These are phyloP conservation scores for Sylvilagus bachmani DNA, from an alignment of 2,113 vertebrate genomes.

Conservation along the genomic window DNA sequence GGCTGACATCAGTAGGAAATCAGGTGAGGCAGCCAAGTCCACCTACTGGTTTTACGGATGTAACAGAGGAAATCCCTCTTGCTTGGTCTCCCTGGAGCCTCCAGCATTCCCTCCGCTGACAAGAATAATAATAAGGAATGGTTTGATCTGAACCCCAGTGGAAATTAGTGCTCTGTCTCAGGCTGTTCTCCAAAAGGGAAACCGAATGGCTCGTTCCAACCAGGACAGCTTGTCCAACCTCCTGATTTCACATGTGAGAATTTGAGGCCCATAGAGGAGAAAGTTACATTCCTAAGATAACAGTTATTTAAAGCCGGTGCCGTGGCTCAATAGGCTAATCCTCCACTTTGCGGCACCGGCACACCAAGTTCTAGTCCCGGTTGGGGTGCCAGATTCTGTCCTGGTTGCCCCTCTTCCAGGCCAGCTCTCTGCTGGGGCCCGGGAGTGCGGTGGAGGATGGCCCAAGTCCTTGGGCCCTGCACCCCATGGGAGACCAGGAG, in stretches of 20 bases:
- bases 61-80: background rate
- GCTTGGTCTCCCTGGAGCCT: background rate
- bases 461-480: too few species aligned
- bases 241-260: background rate
- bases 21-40: background rate
- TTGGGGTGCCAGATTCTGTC: too few species aligned
- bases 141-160: background rate
- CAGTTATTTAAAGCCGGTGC: background rate
- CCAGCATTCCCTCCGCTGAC: background rate
- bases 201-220: background rate
- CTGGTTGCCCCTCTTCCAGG: too few species aligned
- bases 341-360: too few species aligned
- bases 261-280: background rate
- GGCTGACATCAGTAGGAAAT: background rate
- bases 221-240: background rate
- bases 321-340: too few species aligned
- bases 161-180: background rate
- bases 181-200: background rate
- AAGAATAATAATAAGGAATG: conserved; percentile 27
- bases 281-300: background rate
- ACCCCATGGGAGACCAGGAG: too few species aligned
- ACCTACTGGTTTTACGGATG: background rate
- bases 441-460: too few species aligned
- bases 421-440: too few species aligned
- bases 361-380: too few species aligned